Conservation (phyloP, 2,797 vertebrate species). For the Gephyroberyx darwinii region DNA sequence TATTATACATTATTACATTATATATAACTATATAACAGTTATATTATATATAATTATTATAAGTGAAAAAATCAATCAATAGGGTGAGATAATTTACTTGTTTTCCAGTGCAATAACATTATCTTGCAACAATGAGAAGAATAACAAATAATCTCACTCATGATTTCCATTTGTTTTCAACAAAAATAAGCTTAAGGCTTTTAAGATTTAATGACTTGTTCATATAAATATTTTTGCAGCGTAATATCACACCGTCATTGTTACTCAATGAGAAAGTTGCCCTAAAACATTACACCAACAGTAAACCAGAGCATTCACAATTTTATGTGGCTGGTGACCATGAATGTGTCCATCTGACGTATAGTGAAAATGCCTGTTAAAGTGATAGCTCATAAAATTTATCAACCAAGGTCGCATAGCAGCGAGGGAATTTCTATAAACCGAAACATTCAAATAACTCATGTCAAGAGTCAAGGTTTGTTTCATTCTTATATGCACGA, state of each 20-base stretch:
- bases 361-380: conserved; percentile 1
- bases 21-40: too few relatives aligned
- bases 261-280: neutral
- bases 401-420: neutral
- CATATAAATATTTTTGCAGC: neutral
- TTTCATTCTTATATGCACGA: too few relatives aligned
- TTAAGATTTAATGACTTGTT: conserved; percentile 8
- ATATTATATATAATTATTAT: too few relatives aligned
- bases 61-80: too few relatives aligned
- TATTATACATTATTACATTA: too few relatives aligned
- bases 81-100: neutral
- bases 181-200: neutral
- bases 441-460: neutral
- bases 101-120: neutral
- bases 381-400: neutral
- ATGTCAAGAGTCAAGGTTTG: too few relatives aligned
- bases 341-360: neutral
- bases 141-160: neutral
- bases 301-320: neutral
- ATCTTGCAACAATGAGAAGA: neutral
- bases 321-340: neutral
- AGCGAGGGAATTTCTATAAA: neutral
- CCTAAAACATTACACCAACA: neutral
- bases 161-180: neutral
- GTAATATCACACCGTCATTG: conserved; percentile 9